Base-by-base conservation (phyloP, 2,113 vertebrate species). In the Xenus cinereus region DNA sequence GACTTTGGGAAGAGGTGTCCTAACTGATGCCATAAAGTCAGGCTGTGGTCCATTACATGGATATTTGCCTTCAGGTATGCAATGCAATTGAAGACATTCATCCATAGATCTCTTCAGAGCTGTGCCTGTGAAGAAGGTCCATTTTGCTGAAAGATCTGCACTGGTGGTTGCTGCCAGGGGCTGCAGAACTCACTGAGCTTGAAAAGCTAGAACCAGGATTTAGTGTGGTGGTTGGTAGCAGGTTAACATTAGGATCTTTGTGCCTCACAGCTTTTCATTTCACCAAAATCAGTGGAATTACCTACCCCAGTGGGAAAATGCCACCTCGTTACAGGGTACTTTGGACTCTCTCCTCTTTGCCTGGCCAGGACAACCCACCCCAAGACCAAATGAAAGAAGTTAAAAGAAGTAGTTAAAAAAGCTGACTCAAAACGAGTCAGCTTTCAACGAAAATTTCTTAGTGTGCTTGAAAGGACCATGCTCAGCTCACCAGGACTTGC, bases 71-170 rank as follows among this genome's bases (percentile, higher is more conserved):
- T 35, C 32, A 66, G 1, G 21, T 33, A 24, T 10, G 53, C 63
- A 62, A 33, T 10, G 51, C 64, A 59, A 33, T 43, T 66, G 10
- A 7, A 1, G 16, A 6, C 0, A 0, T 46, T 39, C 21, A 68
- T 53, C 78, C 26, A 23, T 57, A n/a, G 66, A 66, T 51, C 86
- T 51, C 59, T 46, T 23, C 81, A 41, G 54, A 64, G 64, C 51
- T 56, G 2, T 33, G 26, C 60, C 7, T 48, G 1, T 14, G 85
- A 54, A 53, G 66, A 84, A 62, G 45, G 50, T 63, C 72, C 26
- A 11, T 46, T 27, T 6, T 18, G 22, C 16, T 64, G 73, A 77
- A 67, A 46, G 62, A 63, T 13, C 83, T 66, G 54, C 46, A 46
- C 20, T 2, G 0, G 50, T 53, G 33, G 7, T 4, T 67, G 45